Base-by-base conservation (phyloP, 2,113 vertebrate species). In the Aphyosemion australe region DNA sequence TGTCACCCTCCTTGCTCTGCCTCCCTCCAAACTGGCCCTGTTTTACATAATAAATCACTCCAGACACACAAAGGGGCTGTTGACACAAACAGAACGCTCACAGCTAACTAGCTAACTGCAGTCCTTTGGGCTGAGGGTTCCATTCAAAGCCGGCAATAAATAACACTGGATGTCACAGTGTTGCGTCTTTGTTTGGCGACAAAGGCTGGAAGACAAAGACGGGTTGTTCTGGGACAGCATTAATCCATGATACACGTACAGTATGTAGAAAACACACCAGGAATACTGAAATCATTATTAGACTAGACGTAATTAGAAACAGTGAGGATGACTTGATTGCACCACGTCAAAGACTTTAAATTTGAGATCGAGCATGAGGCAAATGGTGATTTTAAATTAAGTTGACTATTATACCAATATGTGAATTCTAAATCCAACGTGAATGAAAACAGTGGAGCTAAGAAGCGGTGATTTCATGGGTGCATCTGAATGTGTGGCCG, bases 31-130 rank as follows among this genome's bases (percentile, higher is more conserved):
- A 75, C 94, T 94, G 93, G 88, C 91, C 89, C 94, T 94, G 92
- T 95, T 98, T 96, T 95, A 95, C 95, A 96, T 97, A 97, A 98
- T 96, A 95, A 96, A 98, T 98, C 95, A 97, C 93, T 90, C 74
- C 88, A 90, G 88, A 78, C 26, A 61, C 88, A 94, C 94, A 95
- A 94, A 95, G 93, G 93, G 71, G 85, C 84, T 91, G 86, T 82
- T 92, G 91, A 91, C 93, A 93, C 92, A 94, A 94, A 91, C 87
- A 90, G 87, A 93, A 91, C 93, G 92, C 91, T 91, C 92, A 68
- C 41, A 86, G 86, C 84, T 88, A 88, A 88, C 85, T 85, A 84
- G 84, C 80, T 75, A 79, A 83, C 82, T 83, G 85, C 84, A 84
- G 59, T 83, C 73, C 39, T 67, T 81, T 61, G 70, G 75, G 79